phyloP scores from a whole-genome alignment of 2,888 invertebrate genomes.

The Patella depressa region DNA sequence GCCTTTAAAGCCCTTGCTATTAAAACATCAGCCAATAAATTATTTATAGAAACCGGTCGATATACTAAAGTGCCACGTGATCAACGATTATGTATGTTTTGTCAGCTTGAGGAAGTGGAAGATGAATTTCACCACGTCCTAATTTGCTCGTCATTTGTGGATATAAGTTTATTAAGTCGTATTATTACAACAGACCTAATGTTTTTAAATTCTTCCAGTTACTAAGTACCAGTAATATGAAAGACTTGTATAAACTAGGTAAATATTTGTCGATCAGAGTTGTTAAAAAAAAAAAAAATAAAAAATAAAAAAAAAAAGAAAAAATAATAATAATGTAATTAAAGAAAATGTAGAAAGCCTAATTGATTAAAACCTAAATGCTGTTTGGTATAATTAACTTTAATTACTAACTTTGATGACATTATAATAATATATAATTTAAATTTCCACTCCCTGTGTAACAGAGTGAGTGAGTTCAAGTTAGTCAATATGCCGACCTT shows the following conservation, averaged over 20 bases:
- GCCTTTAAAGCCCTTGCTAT: not conserved
- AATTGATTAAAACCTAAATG: too few species aligned
- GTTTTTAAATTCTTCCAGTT: not conserved
- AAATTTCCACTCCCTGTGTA: too few species aligned
- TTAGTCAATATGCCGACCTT: too few species aligned
- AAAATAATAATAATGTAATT: too few species aligned
- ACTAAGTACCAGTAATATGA: not conserved
- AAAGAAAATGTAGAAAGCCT: too few species aligned
- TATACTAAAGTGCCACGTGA: not conserved
- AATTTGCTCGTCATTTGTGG: not conserved
- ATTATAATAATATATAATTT: too few species aligned
- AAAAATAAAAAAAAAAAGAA: too few species aligned
- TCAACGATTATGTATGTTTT: not conserved
- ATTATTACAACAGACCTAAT: not conserved
- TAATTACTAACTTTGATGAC: too few species aligned
- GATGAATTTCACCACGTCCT: not conserved
- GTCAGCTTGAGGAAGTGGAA: not conserved
- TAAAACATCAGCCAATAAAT: not conserved
- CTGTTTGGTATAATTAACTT: too few species aligned
- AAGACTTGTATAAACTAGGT: not conserved
- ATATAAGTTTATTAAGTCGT: not conserved
- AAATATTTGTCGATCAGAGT: not conserved
- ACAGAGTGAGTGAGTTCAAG: too few species aligned
- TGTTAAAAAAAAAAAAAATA: too few species aligned
- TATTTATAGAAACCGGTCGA: slow-evolving; percentile 1